phyloP scores from a whole-genome alignment of 2,888 invertebrate genomes.

The Muschampia staudingeri region DNA sequence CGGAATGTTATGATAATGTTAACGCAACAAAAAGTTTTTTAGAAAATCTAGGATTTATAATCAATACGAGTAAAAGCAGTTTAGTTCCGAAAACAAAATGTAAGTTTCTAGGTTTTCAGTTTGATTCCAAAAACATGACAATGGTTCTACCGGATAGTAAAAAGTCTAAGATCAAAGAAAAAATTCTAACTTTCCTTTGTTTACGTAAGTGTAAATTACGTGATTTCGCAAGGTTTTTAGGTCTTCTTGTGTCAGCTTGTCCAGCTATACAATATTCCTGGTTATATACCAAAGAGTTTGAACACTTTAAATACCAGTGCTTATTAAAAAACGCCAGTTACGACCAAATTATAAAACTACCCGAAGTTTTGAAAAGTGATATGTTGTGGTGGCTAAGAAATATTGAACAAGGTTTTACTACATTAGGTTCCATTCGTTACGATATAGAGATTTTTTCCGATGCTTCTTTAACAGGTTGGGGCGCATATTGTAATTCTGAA shows the following conservation, averaged over 20 bases:
- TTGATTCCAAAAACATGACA: slow-evolving; percentile 41
- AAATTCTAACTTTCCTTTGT: neutral
- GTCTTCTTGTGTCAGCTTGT: slow-evolving; percentile 42
- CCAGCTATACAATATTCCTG: slow-evolving; percentile 54
- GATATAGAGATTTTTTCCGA: slow-evolving; percentile 29
- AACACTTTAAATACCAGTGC: slow-evolving; percentile 28
- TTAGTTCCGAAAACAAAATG: neutral
- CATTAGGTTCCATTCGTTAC: neutral
- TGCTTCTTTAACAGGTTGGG: slow-evolving; percentile 40
- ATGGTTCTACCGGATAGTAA: neutral
- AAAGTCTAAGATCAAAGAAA: neutral
- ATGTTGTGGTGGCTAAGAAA: slow-evolving; percentile 9
- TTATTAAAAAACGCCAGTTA: neutral
- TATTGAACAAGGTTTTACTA: neutral
- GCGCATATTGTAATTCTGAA: slow-evolving; percentile 15
- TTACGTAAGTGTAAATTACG: slow-evolving; percentile 37
- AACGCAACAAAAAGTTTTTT: neutral
- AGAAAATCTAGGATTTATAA: slow-evolving; percentile 35
- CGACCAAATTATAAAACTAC: neutral
- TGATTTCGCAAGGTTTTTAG: slow-evolving; percentile 47
- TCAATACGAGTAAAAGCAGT: slow-evolving; percentile 43
- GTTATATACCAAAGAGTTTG: slow-evolving; percentile 50
- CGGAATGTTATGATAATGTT: slow-evolving; percentile 21
- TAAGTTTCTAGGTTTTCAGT: slow-evolving; percentile 49
- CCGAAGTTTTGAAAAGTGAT: neutral